A percentile compares a stretch with the other conserved stretches of the same genome.
These are phyloP conservation scores for Callinectes sapidus DNA, from an alignment of 2,888 invertebrate species.

Conservation along the genomic window DNA sequence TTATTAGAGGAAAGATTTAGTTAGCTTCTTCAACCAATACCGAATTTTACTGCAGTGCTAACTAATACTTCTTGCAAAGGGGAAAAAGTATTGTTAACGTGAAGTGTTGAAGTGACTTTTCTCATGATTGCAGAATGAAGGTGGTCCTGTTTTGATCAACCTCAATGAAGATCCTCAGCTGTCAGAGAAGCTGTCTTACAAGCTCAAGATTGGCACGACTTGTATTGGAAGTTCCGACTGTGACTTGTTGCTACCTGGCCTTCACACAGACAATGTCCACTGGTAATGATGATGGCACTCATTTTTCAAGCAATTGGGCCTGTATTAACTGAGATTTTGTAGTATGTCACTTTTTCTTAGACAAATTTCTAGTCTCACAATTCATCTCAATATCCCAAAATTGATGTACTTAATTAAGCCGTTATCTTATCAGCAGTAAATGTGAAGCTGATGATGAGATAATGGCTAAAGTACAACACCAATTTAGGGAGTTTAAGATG, in stretches of 20 bases:
- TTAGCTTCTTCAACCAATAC: no score
- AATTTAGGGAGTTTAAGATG: no score
- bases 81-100: not conserved
- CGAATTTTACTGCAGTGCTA: not conserved
- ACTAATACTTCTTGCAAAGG: not conserved
- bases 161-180: conserved; percentile 82
- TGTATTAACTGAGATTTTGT: no score
- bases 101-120: not conserved
- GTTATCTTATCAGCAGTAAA: no score
- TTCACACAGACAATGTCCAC: conserved; percentile 80
- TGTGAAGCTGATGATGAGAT: no score
- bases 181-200: conserved; percentile 80
- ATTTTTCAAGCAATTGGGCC: not conserved
- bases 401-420: no score
- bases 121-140: conserved; percentile 74
- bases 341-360: no score
- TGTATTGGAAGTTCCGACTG: conserved; percentile 77
- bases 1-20: no score
- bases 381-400: no score
- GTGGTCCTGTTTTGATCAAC: conserved; percentile 81
- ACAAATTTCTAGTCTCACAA: no score
- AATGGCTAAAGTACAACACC: no score
- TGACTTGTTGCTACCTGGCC: conserved; percentile 81
- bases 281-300: conserved; percentile 78
- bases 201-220: conserved; percentile 78